A percentile compares a stretch with the other conserved stretches of the same genome.
Evolutionary conservation across 2,797 vertebrate species (phyloP).

Genomic region (Crocodylus rhombifer): DNA sequence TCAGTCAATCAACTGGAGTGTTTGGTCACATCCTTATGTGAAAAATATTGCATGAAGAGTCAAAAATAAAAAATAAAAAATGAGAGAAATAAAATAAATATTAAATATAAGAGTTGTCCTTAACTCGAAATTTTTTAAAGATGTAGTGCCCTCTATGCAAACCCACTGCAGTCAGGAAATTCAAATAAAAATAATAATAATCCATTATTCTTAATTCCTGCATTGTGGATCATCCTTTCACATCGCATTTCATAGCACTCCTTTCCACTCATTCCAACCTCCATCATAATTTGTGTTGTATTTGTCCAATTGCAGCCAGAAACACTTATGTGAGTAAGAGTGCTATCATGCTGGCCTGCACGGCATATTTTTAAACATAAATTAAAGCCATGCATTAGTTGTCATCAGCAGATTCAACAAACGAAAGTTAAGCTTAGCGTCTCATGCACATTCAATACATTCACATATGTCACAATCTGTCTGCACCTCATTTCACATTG

Average conservation of each 20-base stretch:
- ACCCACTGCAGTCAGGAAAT: background rate
- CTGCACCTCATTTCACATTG: constrained; percentile 3
- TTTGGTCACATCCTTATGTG: background rate
- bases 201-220: background rate
- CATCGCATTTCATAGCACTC: background rate
- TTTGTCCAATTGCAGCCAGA: too few relatives aligned
- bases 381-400: too few relatives aligned
- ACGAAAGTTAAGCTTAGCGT: too few relatives aligned
- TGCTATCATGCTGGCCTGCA: too few relatives aligned
- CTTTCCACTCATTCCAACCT: background rate
- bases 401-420: too few relatives aligned
- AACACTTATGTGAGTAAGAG: too few relatives aligned
- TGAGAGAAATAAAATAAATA: background rate
- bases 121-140: background rate
- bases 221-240: background rate
- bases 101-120: background rate
- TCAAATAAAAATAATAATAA: background rate
- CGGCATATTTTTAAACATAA: too few relatives aligned
- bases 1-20: too few relatives aligned
- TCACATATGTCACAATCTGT: background rate
- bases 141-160: background rate
- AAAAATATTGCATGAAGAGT: background rate
- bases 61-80: background rate
- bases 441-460: too few relatives aligned
- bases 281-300: too few relatives aligned